Evolutionary conservation across 2,797 vertebrate genomes (phyloP), one percentile per base, ranked within the genome.

Genomic region (Lophotriccus pileatus): DNA sequence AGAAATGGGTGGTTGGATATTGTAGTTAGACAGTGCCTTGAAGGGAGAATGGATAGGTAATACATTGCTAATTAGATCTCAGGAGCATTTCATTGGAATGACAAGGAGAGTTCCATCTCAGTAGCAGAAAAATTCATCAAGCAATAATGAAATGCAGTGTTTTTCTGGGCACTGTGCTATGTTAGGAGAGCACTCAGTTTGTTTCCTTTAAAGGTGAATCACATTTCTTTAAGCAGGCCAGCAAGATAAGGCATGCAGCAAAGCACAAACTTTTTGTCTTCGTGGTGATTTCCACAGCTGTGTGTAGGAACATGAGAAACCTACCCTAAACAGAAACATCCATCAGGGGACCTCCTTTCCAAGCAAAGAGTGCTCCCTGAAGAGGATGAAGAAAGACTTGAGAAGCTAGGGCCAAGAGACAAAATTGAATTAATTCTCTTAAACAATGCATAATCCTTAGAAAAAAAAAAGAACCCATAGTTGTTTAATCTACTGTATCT

Each of bases 151-250:
- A 92, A 55, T 34, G 1, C 4, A 47, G 4, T 64, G 21, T 25
- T 85, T 91, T 82, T 69, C 19, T 66, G 23, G 16, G 5, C 7
- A 23, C 7, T 8, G 3, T 37, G 16, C 5, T 59, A 8, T 27
- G 4, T 63, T 62, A 49, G 19, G 41, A 79, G 5, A 46, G 46
- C 0, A 1, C 44, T 74, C 14, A 1, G 0, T 63, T 74, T 83
- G 18, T 52, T 63, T 85, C 63, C 16, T 84, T 15, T 46, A n/a
- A 46, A 68, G 28, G 5, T n/a, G 24, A 90, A 43, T 37, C 8
- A 6, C 9, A 25, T 64, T 86, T 86, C 3, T 90, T 72, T 64
- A 68, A 58, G 25, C 27, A 73, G 34, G 16, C 9, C 25, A 58
- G 27, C 7, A 60, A 84, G 10, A 2, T 39, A 58, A 58, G 12